A percentile compares a stretch with the other conserved stretches of the same genome.
Evolutionary conservation across 30 jellyfish, hydroid and myxozoan genomes (phyloP).

Genomic region (Hydractinia echinata): DNA sequence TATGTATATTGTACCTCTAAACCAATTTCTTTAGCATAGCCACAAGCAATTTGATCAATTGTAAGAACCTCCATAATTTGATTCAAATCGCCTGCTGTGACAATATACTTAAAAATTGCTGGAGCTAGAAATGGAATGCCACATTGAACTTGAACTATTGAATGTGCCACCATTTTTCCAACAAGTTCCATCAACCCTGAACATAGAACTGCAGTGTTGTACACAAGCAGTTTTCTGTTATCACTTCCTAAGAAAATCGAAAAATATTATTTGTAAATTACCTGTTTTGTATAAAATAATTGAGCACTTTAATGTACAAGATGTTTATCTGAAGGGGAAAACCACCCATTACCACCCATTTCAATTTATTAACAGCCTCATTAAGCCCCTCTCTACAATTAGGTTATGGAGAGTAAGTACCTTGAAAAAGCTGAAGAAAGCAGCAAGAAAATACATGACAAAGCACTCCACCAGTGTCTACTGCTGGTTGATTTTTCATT

Average conservation of each 20-base stretch:
- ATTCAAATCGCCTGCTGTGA: not conserved
- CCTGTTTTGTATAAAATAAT: too few species aligned
- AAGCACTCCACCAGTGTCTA: not conserved
- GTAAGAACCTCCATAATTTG: not conserved
- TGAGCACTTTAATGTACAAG: too few species aligned
- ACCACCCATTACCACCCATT: too few species aligned
- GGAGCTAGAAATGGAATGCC: not conserved
- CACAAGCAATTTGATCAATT: not conserved
- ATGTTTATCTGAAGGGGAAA: too few species aligned
- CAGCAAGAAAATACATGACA: not conserved
- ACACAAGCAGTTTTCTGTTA: not conserved
- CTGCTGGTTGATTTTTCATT: conserved; percentile 1
- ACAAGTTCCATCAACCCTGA: conserved; percentile 1
- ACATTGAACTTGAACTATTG: not conserved
- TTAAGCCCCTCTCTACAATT: too few species aligned
- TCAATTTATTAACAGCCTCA: too few species aligned
- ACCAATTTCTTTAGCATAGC: not conserved
- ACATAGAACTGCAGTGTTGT: not conserved
- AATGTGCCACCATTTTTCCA: not conserved
- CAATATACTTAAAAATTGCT: not conserved
- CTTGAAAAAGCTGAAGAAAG: too few species aligned
- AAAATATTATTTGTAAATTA: too few species aligned
- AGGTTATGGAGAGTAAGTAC: too few species aligned
- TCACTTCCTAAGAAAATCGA: not conserved
- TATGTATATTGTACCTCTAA: not conserved